Conservation (phyloP, 2,888 invertebrate species). For the Acrobasis repandana region DNA sequence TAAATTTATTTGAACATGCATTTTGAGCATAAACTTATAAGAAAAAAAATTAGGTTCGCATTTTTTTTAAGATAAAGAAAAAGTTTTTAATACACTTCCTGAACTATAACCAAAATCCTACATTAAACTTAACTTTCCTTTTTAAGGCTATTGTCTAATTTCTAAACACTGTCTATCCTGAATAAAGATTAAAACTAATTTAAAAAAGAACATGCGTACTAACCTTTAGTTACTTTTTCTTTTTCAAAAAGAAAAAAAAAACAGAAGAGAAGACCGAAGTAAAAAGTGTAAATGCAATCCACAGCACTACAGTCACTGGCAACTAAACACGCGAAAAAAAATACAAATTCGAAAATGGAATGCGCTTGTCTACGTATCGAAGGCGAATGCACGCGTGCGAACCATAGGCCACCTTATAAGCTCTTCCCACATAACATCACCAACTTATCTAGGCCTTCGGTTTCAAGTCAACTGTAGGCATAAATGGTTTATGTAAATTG, state of each 20-base stretch:
- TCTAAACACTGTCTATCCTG: not conserved
- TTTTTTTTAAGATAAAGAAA: too few species aligned
- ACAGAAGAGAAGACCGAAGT: slow-evolving; percentile 42
- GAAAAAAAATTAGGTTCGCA: too few species aligned
- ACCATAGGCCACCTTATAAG: slow-evolving; percentile 63
- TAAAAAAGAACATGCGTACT: slow-evolving; percentile 4
- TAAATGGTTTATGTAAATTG: slow-evolving; percentile 32
- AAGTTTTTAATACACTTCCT: too few species aligned
- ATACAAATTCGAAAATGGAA: slow-evolving; percentile 35
- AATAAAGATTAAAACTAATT: not conserved
- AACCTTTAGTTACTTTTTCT: slow-evolving; percentile 19
- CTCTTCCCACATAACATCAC: slow-evolving; percentile 49
- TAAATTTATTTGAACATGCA: too few species aligned
- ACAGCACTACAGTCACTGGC: slow-evolving; percentile 41
- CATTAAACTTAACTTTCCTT: too few species aligned
- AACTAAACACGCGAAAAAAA: slow-evolving; percentile 28
- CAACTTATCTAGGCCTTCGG: slow-evolving; percentile 43
- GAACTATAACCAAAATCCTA: too few species aligned
- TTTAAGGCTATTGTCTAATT: too few species aligned
- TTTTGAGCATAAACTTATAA: too few species aligned
- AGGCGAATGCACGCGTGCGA: slow-evolving; percentile 61
- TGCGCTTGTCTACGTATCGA: slow-evolving; percentile 37
- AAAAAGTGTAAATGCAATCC: slow-evolving; percentile 33
- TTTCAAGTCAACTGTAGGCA: slow-evolving; percentile 22
- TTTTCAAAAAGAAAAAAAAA: slow-evolving; percentile 29